Base-by-base conservation (phyloP, 92 coral and sea anemone genomes). In the Heliopora coerulea region DNA sequence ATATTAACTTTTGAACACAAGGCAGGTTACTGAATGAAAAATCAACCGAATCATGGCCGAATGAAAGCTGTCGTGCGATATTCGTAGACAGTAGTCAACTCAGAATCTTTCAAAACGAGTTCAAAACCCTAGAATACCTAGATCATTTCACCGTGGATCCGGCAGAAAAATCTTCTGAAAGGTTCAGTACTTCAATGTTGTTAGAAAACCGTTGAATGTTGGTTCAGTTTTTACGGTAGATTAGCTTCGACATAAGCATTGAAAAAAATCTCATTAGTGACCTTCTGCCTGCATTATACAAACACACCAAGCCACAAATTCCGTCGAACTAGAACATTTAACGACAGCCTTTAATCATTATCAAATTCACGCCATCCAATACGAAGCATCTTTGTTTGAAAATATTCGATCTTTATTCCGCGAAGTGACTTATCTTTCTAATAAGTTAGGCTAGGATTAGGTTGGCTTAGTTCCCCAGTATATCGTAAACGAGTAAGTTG, bases 1-100 rank as follows among this genome's bases (percentile, higher is more conserved):
- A 37, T 37, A 37, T 37, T 37, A 37, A 37, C 42, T 37, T 37
- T n/a, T n/a, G 6, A 37, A 37, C 11, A 37, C 6, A 4, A 37
- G 6, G 11, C 58, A 50, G 17, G 17, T 23, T 50, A 23, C 7
- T 50, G 58, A 50, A 50, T 50, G 4, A 50, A 56, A 23, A 14
- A 56, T 56, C 33, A 56, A 31, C 23, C 33, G 61, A 23, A 56
- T 8, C 13, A 4, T 3, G 23, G 9, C 23, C 33, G 61, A 23
- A 56, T 8, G 33, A 4, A 23, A 56, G 9, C 61, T 56, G 61
- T 56, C 61, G 23, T 56, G 30, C 61, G 61, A 56, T 56, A 56
- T 14, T 56, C 11, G 52, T 15, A 6, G 15, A 15, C 42, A n/a
- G n/a, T 37, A 37, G 42, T 37, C 42, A 4, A 12, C 42, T 37